Evolutionary conservation across 2,113 vertebrate genomes (phyloP).

Genomic region (Crypturellus undulatus): DNA sequence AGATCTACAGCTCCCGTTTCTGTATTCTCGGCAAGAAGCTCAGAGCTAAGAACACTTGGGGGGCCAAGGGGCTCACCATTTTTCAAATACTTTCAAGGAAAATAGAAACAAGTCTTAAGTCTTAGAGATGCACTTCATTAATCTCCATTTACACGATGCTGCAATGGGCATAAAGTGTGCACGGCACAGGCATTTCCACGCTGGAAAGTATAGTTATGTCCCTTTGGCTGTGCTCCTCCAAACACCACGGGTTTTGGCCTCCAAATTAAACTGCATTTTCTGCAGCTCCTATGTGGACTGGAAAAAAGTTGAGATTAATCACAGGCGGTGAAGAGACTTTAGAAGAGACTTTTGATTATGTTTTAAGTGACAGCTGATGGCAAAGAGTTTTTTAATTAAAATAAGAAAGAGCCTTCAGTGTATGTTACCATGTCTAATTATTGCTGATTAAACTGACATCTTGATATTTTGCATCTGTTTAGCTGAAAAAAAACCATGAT

Average conservation of each 20-base stretch:
- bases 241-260: background rate
- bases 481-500: background rate
- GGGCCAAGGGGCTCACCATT: background rate
- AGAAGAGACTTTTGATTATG: background rate
- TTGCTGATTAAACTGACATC: background rate
- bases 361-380: background rate
- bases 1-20: background rate
- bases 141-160: background rate
- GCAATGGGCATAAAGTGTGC: rapidly evolving
- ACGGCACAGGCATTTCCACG: background rate
- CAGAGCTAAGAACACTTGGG: background rate
- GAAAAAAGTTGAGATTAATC: background rate
- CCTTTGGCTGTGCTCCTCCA: background rate
- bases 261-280: background rate
- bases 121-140: background rate
- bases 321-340: background rate
- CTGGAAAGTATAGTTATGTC: background rate
- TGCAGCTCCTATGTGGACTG: background rate
- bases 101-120: background rate
- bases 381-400: background rate
- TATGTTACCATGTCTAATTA: background rate
- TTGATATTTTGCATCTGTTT: background rate
- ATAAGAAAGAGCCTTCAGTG: background rate
- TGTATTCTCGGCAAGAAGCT: rapidly evolving
- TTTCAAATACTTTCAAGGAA: background rate